These are phyloP conservation scores for Encarsia formosa DNA, from an alignment of 2,888 invertebrate genomes.

Conservation along the genomic window DNA sequence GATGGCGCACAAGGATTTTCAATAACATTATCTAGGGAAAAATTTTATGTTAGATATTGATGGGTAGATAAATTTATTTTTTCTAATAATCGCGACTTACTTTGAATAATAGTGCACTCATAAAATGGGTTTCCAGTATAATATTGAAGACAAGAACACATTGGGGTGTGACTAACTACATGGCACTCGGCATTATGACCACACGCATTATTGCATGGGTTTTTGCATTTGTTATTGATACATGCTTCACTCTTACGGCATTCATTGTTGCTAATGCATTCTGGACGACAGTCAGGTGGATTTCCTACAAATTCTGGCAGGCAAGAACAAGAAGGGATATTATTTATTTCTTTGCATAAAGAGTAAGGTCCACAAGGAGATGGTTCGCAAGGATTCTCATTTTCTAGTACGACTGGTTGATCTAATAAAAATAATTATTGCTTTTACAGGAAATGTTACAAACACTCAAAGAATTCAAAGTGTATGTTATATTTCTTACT, in stretches of 20 bases:
- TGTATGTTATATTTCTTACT: constrained; percentile 23
- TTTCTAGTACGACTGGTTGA: constrained; percentile 5
- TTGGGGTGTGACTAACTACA: constrained; percentile 45
- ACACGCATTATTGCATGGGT: constrained; percentile 47
- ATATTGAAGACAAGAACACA: constrained; percentile 48
- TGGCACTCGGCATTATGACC: constrained; percentile 43
- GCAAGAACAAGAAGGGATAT: constrained; percentile 57
- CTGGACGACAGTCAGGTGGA: constrained; percentile 54
- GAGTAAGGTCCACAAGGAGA: constrained; percentile 54
- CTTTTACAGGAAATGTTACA: constrained; percentile 30
- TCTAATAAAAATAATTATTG: not conserved
- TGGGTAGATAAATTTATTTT: constrained; percentile 8
- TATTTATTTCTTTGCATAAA: constrained; percentile 50
- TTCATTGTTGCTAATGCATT: constrained; percentile 51
- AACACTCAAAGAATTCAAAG: no score
- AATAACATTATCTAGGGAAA: not conserved
- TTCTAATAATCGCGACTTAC: no score
- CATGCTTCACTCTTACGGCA: constrained; percentile 50
- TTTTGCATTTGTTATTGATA: constrained; percentile 43
- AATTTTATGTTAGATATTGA: constrained; percentile 30
- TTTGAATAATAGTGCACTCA: no score
- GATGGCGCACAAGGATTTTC: constrained; percentile 60
- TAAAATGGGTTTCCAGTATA: constrained; percentile 48
- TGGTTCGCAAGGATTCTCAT: constrained; percentile 50
- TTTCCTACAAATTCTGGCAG: constrained; percentile 50